These are phyloP conservation scores for Fragum fragum DNA, from an alignment of 2,888 invertebrate species.

Conservation along the genomic window DNA sequence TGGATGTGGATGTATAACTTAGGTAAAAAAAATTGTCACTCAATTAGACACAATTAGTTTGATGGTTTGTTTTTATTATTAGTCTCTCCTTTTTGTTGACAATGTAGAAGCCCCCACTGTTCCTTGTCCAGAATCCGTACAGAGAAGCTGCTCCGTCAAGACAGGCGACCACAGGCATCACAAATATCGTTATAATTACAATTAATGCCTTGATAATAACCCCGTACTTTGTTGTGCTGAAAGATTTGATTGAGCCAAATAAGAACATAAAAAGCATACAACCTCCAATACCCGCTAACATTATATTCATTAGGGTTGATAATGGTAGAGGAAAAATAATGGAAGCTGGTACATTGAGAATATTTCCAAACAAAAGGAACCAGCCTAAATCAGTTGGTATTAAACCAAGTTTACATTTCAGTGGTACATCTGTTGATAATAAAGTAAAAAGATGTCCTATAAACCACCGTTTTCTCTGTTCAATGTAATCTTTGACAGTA, in stretches of 20 bases:
- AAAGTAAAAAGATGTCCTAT: slow-evolving; percentile 65
- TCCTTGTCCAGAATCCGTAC: slow-evolving; percentile 63
- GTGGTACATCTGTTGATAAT: slow-evolving; percentile 61
- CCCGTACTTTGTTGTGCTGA: slow-evolving; percentile 64
- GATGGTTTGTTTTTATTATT: no score
- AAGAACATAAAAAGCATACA: slow-evolving; percentile 65
- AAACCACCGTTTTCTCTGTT: slow-evolving; percentile 70
- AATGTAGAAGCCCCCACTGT: slow-evolving; percentile 65
- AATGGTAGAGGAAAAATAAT: slow-evolving; percentile 67
- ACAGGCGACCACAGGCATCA: slow-evolving; percentile 64
- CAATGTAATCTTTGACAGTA: slow-evolving; percentile 62
- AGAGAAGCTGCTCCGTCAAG: slow-evolving; percentile 65
- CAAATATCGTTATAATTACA: slow-evolving; percentile 53
- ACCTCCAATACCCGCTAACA: slow-evolving; percentile 66
- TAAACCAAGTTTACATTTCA: slow-evolving; percentile 66
- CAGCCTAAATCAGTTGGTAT: slow-evolving; percentile 67
- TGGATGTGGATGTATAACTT: no score
- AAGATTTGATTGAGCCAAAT: slow-evolving; percentile 70
- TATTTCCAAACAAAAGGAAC: slow-evolving; percentile 62
- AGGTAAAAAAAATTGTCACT: no score
- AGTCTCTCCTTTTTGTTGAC: slow-evolving; percentile 58
- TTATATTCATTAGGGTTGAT: slow-evolving; percentile 58
- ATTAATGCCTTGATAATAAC: slow-evolving; percentile 53
- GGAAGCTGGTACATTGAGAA: slow-evolving; percentile 64
- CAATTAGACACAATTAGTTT: no score